Evolutionary conservation across 2,888 invertebrate genomes (phyloP).

Genomic region (Thumatha senex): DNA sequence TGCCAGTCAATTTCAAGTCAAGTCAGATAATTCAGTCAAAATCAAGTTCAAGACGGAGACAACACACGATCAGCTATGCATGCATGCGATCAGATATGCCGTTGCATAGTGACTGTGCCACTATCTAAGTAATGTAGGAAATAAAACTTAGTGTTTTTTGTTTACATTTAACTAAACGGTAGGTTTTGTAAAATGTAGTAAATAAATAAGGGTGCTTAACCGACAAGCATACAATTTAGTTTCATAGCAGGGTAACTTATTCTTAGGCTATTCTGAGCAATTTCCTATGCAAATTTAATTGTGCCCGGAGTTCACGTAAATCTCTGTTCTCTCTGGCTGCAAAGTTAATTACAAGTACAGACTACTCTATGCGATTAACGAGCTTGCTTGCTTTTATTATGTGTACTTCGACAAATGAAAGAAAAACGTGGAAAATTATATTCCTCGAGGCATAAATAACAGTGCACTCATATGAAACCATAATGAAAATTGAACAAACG

Average conservation of each 20-base stretch:
- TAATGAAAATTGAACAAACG: conserved; percentile 14
- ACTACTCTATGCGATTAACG: conserved; percentile 74
- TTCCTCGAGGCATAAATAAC: conserved; percentile 47
- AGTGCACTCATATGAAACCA: conserved; percentile 18
- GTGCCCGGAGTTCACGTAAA: conserved; percentile 80
- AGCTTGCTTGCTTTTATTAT: conserved; percentile 72
- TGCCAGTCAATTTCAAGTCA: too few species aligned
- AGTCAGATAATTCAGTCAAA: too few species aligned
- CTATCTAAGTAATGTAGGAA: too few species aligned
- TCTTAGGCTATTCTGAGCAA: conserved; percentile 78
- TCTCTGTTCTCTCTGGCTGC: conserved; percentile 73
- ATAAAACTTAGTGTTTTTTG: too few species aligned
- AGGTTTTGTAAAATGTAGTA: too few species aligned
- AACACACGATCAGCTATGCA: too few species aligned
- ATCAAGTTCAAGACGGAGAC: too few species aligned
- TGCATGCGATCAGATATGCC: too few species aligned
- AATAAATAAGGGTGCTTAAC: conserved; percentile 6
- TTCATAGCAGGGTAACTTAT: conserved; percentile 69
- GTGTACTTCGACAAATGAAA: conserved; percentile 71
- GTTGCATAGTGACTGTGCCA: too few species aligned
- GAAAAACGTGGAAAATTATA: conserved; percentile 60
- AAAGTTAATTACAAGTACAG: conserved; percentile 78
- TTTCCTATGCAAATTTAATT: conserved; percentile 84
- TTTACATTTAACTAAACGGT: too few species aligned
- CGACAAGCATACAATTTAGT: conserved; percentile 68